phyloP scores from a whole-genome alignment of 2,113 vertebrate species.

The Dicentrarchus labrax region DNA sequence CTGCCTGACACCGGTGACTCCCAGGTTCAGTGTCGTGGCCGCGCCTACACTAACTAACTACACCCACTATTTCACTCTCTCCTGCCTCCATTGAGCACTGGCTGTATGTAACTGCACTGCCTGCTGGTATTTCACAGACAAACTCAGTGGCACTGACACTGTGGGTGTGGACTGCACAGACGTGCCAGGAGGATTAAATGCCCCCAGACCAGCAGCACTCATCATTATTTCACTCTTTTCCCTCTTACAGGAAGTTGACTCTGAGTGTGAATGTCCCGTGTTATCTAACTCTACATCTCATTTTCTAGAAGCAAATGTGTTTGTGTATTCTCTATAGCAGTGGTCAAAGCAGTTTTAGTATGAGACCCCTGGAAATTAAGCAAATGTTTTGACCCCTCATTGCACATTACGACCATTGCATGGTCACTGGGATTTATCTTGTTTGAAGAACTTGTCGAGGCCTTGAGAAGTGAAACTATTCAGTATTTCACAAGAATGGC shows the following conservation, averaged over 20 bases:
- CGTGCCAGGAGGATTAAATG: conserved; percentile 25
- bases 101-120: not conserved
- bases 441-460: not conserved
- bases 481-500: not conserved
- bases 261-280: not conserved
- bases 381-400: not conserved
- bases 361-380: not conserved
- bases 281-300: not conserved
- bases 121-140: not conserved
- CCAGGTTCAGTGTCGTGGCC: not conserved
- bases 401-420: too few relatives aligned
- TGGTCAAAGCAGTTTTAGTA: not conserved
- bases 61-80: not conserved
- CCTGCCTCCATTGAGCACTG: not conserved
- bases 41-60: not conserved
- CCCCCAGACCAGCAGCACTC: not conserved
- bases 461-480: not conserved
- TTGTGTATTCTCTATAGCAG: not conserved
- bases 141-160: conserved; percentile 14
- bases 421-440: not conserved
- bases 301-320: not conserved
- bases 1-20: not conserved
- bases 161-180: conserved; percentile 45
- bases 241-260: not conserved
- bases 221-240: not conserved